phyloP scores from a whole-genome alignment of 2,888 invertebrate genomes.

The Phalera bucephala region DNA sequence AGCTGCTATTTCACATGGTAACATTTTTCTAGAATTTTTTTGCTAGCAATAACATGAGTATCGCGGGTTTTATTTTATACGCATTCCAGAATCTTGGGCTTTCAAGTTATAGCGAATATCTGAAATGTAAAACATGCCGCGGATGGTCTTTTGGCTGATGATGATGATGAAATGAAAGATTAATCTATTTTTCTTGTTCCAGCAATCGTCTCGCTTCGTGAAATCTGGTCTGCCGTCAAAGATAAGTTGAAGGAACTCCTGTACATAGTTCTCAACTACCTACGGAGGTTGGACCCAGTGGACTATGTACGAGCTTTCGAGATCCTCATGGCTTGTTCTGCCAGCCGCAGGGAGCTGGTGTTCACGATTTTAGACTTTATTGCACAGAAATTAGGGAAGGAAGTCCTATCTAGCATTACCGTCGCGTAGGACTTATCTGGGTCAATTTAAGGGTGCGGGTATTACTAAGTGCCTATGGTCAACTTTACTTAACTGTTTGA shows the following conservation, averaged over 20 bases:
- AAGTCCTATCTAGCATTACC: conserved; percentile 55
- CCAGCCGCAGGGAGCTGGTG: conserved; percentile 53
- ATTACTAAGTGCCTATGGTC: too few species aligned
- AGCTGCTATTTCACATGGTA: too few species aligned
- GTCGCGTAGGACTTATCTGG: background rate
- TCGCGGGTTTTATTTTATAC: too few species aligned
- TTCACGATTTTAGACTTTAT: conserved; percentile 62
- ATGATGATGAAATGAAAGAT: too few species aligned
- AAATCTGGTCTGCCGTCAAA: conserved; percentile 57
- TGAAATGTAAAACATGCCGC: too few species aligned
- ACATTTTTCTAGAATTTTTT: too few species aligned
- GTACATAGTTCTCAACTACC: conserved; percentile 60
- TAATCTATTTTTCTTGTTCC: conserved; percentile 23
- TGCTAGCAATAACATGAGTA: too few species aligned
- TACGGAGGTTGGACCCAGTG: conserved; percentile 48
- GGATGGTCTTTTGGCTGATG: too few species aligned
- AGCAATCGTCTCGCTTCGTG: conserved; percentile 59
- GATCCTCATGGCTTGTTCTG: conserved; percentile 51
- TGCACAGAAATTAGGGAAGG: conserved; percentile 49
- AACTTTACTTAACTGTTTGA: too few species aligned
- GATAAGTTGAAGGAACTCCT: conserved; percentile 54
- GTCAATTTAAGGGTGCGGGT: too few species aligned
- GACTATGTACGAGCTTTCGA: conserved; percentile 54
- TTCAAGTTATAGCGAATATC: too few species aligned
- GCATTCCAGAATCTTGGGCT: too few species aligned